Evolutionary conservation across 2,888 invertebrate genomes (phyloP).

Genomic region (Meliscaeva auricollis): DNA sequence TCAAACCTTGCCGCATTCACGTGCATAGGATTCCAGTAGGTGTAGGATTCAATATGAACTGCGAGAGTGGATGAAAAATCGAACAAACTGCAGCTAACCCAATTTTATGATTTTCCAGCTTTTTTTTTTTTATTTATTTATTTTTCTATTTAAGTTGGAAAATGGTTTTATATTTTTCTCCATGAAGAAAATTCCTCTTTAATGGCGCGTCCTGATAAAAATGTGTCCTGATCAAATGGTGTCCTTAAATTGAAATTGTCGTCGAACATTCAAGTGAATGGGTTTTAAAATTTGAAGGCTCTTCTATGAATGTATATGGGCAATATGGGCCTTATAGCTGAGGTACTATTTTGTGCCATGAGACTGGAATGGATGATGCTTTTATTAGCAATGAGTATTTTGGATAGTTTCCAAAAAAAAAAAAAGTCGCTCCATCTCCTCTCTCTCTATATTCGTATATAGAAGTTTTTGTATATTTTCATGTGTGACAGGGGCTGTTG

Average conservation of each 20-base stretch:
- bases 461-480: conserved; percentile 22
- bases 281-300: conserved; percentile 40
- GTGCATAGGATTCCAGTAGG: conserved; percentile 23
- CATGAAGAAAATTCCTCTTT: conserved; percentile 51
- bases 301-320: not conserved
- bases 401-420: conserved; percentile 65
- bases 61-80: conserved; percentile 59
- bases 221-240: conserved; percentile 67
- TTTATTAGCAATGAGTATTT: conserved; percentile 70
- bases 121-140: conserved; percentile 5
- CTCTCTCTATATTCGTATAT: not conserved
- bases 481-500: conserved; percentile 35
- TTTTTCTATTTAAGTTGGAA: conserved; percentile 37
- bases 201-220: conserved; percentile 52
- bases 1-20: not conserved
- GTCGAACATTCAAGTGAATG: conserved; percentile 66
- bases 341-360: not conserved
- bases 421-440: not conserved
- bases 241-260: conserved; percentile 71
- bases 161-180: conserved; percentile 16
- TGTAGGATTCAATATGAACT: conserved; percentile 16
- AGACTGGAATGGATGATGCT: conserved; percentile 51
- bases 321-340: not conserved
- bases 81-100: conserved; percentile 72
- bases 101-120: conserved; percentile 43